phyloP scores from a whole-genome alignment of 2,888 invertebrate species.

The Acrobasis consociella region DNA sequence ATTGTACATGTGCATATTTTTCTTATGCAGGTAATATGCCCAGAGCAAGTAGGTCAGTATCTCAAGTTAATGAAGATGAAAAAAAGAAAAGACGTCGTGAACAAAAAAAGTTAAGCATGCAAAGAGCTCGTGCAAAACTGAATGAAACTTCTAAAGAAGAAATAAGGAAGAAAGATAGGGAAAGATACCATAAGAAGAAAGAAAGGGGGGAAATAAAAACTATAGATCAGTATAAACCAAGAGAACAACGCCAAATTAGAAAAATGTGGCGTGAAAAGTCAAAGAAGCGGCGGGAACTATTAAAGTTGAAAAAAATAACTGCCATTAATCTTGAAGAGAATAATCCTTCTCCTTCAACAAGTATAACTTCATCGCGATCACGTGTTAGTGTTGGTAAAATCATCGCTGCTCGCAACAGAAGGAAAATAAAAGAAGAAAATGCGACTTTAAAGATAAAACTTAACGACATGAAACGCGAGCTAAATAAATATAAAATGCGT shows the following conservation, averaged over 20 bases:
- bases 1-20: background rate
- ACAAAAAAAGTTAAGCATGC: conserved; percentile 31
- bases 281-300: conserved; percentile 26
- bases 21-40: conserved; percentile 22
- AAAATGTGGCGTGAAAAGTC: conserved; percentile 33
- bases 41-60: conserved; percentile 22
- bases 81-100: conserved; percentile 30
- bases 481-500: conserved; percentile 17
- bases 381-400: conserved; percentile 11
- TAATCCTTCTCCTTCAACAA: conserved; percentile 9
- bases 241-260: conserved; percentile 29
- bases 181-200: conserved; percentile 33
- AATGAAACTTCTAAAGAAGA: conserved; percentile 28
- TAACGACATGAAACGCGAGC: background rate
- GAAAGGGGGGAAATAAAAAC: conserved; percentile 29
- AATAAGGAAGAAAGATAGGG: conserved; percentile 28
- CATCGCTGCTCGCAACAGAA: conserved; percentile 3
- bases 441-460: conserved; percentile 5
- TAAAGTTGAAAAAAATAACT: conserved; percentile 21
- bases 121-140: conserved; percentile 27
- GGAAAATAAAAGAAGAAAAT: conserved; percentile 9
- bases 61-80: conserved; percentile 1
- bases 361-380: conserved; percentile 3
- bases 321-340: background rate
- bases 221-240: conserved; percentile 31